A percentile compares a stretch with the other conserved stretches of the same genome.
phyloP scores from a whole-genome alignment of 2,113 vertebrate species.

The Bufo bufo region DNA sequence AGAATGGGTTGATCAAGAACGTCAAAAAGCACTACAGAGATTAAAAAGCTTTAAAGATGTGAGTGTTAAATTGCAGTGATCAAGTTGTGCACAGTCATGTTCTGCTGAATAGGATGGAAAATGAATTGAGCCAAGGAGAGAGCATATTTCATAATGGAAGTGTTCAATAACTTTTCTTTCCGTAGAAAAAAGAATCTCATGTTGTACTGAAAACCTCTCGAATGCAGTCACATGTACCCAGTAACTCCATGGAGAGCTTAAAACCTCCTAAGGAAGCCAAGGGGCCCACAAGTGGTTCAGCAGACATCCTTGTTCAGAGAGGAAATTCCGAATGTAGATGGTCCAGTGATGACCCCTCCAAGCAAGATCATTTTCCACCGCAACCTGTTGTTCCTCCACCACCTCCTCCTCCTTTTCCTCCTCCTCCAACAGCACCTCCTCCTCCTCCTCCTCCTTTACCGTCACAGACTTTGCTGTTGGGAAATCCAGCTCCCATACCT shows the following conservation, averaged over 20 bases:
- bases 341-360: background rate
- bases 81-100: constrained; percentile 37
- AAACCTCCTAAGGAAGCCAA: constrained; percentile 43
- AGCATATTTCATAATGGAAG: constrained; percentile 1
- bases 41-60: constrained; percentile 90
- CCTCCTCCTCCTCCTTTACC: rapidly evolving
- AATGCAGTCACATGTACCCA: constrained; percentile 61
- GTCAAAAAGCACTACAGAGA: constrained; percentile 89
- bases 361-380: background rate
- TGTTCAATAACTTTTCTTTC: constrained; percentile 12
- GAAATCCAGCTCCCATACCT: rapidly evolving
- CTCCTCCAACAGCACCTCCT: rapidly evolving
- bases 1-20: constrained; percentile 87
- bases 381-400: rapidly evolving
- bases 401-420: background rate
- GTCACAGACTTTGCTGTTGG: rapidly evolving
- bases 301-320: constrained; percentile 67
- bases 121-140: background rate
- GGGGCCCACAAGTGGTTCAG: constrained; percentile 3
- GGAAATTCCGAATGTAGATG: constrained; percentile 22
- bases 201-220: constrained; percentile 74
- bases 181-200: constrained; percentile 79
- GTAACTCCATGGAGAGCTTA: constrained; percentile 54
- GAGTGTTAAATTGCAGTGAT: constrained; percentile 60
- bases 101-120: background rate